Evolutionary conservation across 2,797 vertebrate species (phyloP).

Genomic region (Rhinatrema bivittatum): DNA sequence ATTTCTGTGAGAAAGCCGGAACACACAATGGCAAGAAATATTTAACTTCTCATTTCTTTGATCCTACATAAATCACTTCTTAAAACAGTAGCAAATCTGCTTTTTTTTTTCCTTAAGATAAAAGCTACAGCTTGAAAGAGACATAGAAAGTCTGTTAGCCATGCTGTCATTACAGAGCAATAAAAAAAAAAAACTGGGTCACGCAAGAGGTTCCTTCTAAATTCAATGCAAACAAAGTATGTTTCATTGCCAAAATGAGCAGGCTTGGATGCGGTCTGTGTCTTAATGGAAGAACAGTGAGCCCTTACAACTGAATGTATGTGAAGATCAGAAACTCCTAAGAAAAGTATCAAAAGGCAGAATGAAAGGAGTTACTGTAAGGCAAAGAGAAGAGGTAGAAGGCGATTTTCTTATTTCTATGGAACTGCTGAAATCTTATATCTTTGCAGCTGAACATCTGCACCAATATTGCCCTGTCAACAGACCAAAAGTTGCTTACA

Average conservation of each 20-base stretch:
- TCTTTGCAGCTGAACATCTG: too few species aligned
- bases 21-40: too few species aligned
- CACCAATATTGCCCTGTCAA: too few species aligned
- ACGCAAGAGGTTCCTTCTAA: background rate
- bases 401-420: too few species aligned
- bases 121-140: background rate
- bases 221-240: background rate
- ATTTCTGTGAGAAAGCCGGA: too few species aligned
- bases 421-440: too few species aligned
- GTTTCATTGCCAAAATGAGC: background rate
- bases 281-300: background rate
- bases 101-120: background rate
- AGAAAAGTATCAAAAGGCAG: too few species aligned
- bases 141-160: background rate
- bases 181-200: background rate
- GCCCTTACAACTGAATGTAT: background rate
- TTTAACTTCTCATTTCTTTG: background rate
- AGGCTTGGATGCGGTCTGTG: background rate
- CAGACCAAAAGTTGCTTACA: too few species aligned
- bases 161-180: background rate
- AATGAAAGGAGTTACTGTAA: too few species aligned
- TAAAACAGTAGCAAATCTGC: background rate
- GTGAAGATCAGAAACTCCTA: background rate
- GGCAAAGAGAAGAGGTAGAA: too few species aligned
- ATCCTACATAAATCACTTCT: background rate